Base-by-base conservation (phyloP, 2,888 invertebrate species). In the Nomada fabriciana region DNA sequence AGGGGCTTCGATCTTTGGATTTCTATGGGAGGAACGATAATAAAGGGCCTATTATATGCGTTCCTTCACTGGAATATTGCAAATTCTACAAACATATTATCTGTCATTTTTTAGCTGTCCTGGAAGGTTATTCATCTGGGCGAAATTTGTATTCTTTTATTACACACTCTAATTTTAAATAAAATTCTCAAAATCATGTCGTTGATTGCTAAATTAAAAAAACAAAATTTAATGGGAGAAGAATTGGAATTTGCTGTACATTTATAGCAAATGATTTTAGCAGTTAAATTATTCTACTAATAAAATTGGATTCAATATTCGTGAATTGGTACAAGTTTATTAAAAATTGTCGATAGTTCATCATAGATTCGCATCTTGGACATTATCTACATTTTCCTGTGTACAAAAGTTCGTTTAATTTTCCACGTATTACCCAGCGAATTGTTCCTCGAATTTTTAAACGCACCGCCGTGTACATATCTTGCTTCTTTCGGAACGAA, bases 1-100 rank as follows among this genome's bases (percentile, higher is more conserved):
- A 67, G 53, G 82, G 65, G 20, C 55, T 47, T 76, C 63, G n/a
- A 36, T 67, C 15, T 50, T 7, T 2, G 20, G 61, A 25, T 47
- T 68, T 42, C 43, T 23, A 50, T n/a, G 42, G 43, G 29, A 15
- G 59, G 43, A 52, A 59, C 47, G 13, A 65, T 47, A 23, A 57
- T 47, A 15, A 47, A 57, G 18, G 18, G 57, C 23, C 20, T 55
- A 43, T 68, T 55, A 55, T 42, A 18, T 15, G 23, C 53, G 18
- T 18, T 42, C 42, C 7, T n/a, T 2, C 65, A 23, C n/a, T 20
- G n/a, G 20, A 18, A 29, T 29, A 29, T 52, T 29, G 2, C 20
- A 29, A 52, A 1, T 29, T 29, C 50, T n/a, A 1, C 11, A 13
- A 29, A 29, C 5, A 36, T 36, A 36, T 1, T 36, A 36, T 36